A percentile compares a stretch with the other conserved stretches of the same genome.
Evolutionary conservation across 2,113 vertebrate genomes (phyloP).

Genomic region (Calyptomena viridis): DNA sequence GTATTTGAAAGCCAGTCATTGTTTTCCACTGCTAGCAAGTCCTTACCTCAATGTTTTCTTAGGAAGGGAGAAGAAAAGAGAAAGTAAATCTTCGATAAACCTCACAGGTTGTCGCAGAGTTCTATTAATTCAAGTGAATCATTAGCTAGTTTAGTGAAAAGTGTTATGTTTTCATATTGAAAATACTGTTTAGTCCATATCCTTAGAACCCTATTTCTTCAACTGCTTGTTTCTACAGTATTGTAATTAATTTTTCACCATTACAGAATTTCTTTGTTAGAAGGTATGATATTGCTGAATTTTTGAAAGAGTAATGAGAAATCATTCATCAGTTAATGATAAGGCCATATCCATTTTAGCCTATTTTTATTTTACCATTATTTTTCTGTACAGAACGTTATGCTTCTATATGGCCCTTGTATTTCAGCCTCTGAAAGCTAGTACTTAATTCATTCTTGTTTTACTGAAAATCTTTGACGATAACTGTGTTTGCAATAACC

Average conservation of each 20-base stretch:
- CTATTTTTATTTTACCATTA: neutral
- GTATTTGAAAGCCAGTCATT: neutral
- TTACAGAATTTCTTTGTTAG: neutral
- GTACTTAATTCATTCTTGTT: neutral
- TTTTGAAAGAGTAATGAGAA: neutral
- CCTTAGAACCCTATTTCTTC: neutral
- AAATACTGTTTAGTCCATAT: neutral
- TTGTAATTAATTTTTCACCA: neutral
- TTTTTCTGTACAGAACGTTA: neutral
- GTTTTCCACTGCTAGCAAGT: neutral
- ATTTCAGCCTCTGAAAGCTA: neutral
- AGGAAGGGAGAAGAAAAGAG: neutral
- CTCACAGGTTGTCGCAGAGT: neutral
- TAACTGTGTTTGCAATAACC: neutral
- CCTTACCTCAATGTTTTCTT: neutral
- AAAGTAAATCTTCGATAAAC: neutral
- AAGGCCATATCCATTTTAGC: neutral
- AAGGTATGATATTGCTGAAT: neutral
- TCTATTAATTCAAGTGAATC: neutral
- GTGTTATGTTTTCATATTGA: neutral
- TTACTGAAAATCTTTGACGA: neutral
- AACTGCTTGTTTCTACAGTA: neutral
- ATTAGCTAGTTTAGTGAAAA: neutral
- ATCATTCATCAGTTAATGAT: neutral
- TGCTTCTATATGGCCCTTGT: neutral